Evolutionary conservation across 2,888 invertebrate genomes (phyloP), one percentile per base, ranked within the genome.

Genomic region (Geophilus truncorum): DNA sequence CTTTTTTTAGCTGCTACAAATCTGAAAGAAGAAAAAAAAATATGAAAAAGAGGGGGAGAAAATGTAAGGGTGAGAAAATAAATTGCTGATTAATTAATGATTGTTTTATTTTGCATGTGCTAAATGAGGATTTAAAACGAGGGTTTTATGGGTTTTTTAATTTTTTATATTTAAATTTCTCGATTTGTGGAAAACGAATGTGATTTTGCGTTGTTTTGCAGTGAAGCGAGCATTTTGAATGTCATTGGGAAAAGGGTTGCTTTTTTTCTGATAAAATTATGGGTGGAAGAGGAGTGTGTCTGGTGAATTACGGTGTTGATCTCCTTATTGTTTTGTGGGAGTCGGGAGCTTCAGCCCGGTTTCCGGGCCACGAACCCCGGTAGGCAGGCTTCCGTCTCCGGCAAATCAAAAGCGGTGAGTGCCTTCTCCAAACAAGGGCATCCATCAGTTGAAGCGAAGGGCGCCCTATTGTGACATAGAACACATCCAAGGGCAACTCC

Each of bases 361-460:
- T 70, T 70, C 70, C 70, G 70, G 70, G 70, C 70, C 70, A 70
- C 70, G 70, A 70, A 70, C 70, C 70, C 70, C 70, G 70, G 70
- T 70, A 70, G 70, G 70, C 70, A 70, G 70, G 70, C 70, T 70
- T 70, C 70, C 70, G 70, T 70, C 70, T 70, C 70, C 70, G 70
- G 70, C 70, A 70, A 70, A 70, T 70, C 70, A 70, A 70, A 70
- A 70, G 70, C 70, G 70, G 70, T 70, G 70, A 70, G 70, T 70
- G 70, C 70, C 70, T 70, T 70, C 70, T 70, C 70, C 70, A 70
- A 70, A 70, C 70, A 70, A 70, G 70, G 70, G 70, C 70, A 70
- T 70, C 70, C 70, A 70, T 70, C 70, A 70, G 70, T 25, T 70
- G 70, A 70, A 28, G 70, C 70, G 70, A 70, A 70, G 70, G 70